These are phyloP conservation scores for Hypomecis atomaria DNA, from an alignment of 2,888 invertebrate species.

Conservation along the genomic window DNA sequence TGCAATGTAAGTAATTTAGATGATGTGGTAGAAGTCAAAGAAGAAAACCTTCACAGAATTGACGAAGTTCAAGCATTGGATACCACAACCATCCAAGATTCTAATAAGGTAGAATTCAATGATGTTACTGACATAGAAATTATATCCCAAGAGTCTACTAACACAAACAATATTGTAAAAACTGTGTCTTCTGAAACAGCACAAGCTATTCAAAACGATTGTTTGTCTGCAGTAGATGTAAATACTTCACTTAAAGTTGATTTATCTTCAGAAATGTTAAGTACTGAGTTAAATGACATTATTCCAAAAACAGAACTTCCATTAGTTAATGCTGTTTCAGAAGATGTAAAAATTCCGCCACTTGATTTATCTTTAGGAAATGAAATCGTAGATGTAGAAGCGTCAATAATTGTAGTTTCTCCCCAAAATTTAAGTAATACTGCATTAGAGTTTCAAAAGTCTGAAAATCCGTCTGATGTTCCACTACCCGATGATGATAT, in stretches of 20 bases:
- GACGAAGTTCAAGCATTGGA: not conserved
- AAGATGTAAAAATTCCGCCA: conserved; percentile 1
- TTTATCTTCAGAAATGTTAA: not conserved
- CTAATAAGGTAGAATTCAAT: conserved; percentile 1
- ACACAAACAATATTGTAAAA: not conserved
- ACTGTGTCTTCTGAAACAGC: conserved; percentile 5
- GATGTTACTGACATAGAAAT: not conserved
- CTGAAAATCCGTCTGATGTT: conserved; percentile 50
- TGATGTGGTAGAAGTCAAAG: not conserved
- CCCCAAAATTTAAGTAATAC: not conserved
- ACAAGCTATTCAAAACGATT: conserved; percentile 1
- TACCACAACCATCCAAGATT: not conserved
- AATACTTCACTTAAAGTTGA: not conserved
- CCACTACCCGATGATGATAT: conserved; percentile 64
- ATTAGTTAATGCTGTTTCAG: not conserved
- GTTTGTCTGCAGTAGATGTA: not conserved
- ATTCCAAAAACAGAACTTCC: not conserved
- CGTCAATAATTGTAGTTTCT: not conserved
- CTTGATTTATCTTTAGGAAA: conserved; percentile 27
- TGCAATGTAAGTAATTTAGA: conserved; percentile 1
- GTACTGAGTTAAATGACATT: not conserved
- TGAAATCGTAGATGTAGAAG: conserved; percentile 1
- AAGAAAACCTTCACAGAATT: not conserved
- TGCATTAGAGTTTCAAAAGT: not conserved
- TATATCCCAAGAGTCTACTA: not conserved